phyloP scores from a whole-genome alignment of 1,140 invertebrate genomes.

The Hydropsyche tenuis region DNA sequence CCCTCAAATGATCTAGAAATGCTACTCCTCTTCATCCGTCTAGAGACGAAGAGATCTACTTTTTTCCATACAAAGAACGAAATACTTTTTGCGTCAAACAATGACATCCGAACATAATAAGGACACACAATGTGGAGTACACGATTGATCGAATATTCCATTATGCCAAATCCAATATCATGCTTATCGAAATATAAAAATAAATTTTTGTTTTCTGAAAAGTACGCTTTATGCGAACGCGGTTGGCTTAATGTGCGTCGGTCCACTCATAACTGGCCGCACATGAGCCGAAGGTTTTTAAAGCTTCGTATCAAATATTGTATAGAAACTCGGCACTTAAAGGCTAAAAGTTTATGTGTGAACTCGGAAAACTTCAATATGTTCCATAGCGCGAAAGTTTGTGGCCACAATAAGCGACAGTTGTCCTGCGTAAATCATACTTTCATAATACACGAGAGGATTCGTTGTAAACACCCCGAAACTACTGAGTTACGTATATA shows the following conservation, averaged over 20 bases:
- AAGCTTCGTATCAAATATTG: not conserved
- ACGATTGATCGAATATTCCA: no score
- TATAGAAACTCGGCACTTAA: not conserved
- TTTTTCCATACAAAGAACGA: no score
- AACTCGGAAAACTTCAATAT: slow-evolving; percentile 17
- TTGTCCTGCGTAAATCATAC: slow-evolving; percentile 16
- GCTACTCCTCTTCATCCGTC: no score
- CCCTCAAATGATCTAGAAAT: no score
- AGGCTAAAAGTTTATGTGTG: slow-evolving; percentile 4
- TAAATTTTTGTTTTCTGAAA: not conserved
- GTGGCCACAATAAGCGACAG: slow-evolving; percentile 15
- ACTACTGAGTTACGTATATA: no score
- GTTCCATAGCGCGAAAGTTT: slow-evolving; percentile 4
- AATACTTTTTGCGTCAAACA: no score
- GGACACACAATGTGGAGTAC: no score
- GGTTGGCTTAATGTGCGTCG: not conserved
- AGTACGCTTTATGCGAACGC: not conserved
- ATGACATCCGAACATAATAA: no score
- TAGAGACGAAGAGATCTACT: no score
- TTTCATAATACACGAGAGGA: slow-evolving; percentile 7
- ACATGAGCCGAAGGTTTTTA: not conserved
- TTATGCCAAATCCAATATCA: no score
- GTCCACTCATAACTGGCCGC: not conserved
- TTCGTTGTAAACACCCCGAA: no score
- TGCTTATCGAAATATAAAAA: no score